Percentiles rank a stretch among this genome's conserved stretches.
These are phyloP conservation scores for Acipenser oxyrinchus DNA, from an alignment of 2,797 vertebrate genomes.

Conservation along the genomic window DNA sequence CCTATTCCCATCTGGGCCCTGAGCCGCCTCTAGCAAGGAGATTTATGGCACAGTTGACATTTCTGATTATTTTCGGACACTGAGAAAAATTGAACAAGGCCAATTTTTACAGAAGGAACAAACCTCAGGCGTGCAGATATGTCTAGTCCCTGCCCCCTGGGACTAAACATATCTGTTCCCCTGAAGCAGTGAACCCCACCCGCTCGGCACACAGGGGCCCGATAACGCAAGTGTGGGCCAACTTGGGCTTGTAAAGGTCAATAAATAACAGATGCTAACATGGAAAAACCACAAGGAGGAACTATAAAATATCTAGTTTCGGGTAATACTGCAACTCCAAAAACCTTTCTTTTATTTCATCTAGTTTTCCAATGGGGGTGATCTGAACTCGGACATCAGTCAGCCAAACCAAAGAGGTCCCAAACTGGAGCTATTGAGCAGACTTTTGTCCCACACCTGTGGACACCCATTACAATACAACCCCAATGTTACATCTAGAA, in stretches of 20 bases:
- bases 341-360: constrained; percentile 36
- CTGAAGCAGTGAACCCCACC: neutral
- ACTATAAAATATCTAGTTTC: constrained; percentile 8
- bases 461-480: too few species aligned
- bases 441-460: too few species aligned
- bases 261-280: constrained; percentile 33
- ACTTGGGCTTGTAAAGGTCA: constrained; percentile 23
- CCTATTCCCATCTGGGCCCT: constrained; percentile 45
- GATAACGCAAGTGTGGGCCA: constrained; percentile 15
- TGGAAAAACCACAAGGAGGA: constrained; percentile 44
- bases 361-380: constrained; percentile 27
- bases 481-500: too few species aligned
- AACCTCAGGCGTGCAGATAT: constrained; percentile 15
- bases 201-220: neutral
- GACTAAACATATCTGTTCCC: constrained; percentile 7
- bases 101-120: constrained; percentile 25
- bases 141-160: constrained; percentile 17
- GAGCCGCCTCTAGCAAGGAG: constrained; percentile 35
- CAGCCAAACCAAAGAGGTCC: constrained; percentile 55
- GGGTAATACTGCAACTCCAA: constrained; percentile 29
- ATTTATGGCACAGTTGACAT: constrained; percentile 62
- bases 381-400: constrained; percentile 42
- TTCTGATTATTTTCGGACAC: constrained; percentile 57
- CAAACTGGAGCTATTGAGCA: neutral
- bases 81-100: constrained; percentile 52